Evolutionary conservation across 2,797 vertebrate species (phyloP), one percentile per base, ranked within the genome.

Genomic region (Sorex maritimensis): DNA sequence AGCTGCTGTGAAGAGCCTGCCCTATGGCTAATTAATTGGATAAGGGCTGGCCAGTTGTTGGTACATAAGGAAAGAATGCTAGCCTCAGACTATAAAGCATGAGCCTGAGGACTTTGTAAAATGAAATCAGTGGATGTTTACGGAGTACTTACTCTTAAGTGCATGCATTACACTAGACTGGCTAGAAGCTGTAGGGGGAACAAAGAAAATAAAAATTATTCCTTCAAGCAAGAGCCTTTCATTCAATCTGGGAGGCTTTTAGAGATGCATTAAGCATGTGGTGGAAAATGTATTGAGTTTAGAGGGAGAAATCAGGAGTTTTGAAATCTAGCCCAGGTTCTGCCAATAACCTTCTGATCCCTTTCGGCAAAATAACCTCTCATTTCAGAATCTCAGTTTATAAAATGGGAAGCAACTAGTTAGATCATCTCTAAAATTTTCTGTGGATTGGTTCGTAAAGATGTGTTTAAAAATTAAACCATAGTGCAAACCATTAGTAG

Each of bases 391-490:
- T 85, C 84, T 91, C 38, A 46, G 80, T 92, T 90, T 75, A 44
- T 79, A 49, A 75, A 93, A 81, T 80, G 21, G 41, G 26, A 94
- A 46, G 75, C 52, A 12, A 55, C 81, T n/a, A 26, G 49, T 65
- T 61, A 68, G 23, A 26, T 87, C 15, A 80, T 81, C 38, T 89
- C 44, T 85, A 41, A 89, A 72, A 61, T 30, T 69, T 34, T 79
- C 23, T 95, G 24, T 74, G 17, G 44, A 65, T 88, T 92, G 55
- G 41, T 46, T 93, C 73, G 87, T 88, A 61, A 90, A 80, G 38
- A 81, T 23, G 78, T 81, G 19, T 81, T 69, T 81, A 30, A 67
- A 86, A 86, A 81, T 38, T 21, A 41, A 67, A 41, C 85, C 52
- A 44, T 44, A 24, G 30, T 83, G 30, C 30, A 90, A 55, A 34